A percentile compares a stretch with the other conserved stretches of the same genome.
These are phyloP conservation scores for Linurgus olivaceus DNA, from an alignment of 2,797 vertebrate genomes.

Conservation along the genomic window DNA sequence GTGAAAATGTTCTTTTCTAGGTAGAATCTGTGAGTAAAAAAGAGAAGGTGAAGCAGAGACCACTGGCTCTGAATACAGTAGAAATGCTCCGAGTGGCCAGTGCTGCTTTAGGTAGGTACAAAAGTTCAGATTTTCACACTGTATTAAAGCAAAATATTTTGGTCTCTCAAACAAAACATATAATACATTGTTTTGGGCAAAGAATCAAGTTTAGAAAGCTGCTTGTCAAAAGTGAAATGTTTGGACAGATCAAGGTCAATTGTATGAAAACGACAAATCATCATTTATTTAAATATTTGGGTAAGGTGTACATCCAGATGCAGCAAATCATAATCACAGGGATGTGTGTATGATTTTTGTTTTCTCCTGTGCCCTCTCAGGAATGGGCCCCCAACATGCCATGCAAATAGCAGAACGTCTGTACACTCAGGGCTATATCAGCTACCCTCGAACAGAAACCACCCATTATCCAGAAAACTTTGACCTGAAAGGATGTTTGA, in stretches of 20 bases:
- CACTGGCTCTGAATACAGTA: constrained; percentile 94
- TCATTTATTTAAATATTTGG: background rate
- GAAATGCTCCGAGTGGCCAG: constrained; percentile 98
- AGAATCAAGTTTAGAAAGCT: background rate
- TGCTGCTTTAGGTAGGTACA: constrained; percentile 86
- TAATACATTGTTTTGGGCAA: background rate
- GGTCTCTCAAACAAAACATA: background rate
- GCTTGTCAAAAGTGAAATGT: background rate
- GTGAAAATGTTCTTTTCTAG: constrained; percentile 70
- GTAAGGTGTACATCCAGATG: background rate
- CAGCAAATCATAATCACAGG: background rate
- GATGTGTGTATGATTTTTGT: background rate
- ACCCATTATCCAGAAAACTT: constrained; percentile 97
- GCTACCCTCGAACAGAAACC: constrained; percentile 98
- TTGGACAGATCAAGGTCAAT: background rate
- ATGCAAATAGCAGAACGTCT: constrained; percentile 98
- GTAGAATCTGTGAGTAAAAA: constrained; percentile 93
- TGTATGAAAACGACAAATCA: background rate
- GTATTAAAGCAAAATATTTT: background rate
- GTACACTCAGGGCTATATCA: constrained; percentile 97
- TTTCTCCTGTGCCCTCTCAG: constrained; percentile 64
- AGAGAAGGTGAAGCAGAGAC: constrained; percentile 95
- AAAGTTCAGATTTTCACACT: constrained; percentile 1
- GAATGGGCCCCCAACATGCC: constrained; percentile 93
- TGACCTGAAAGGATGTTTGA: constrained; percentile 91